Evolutionary conservation across 2,888 invertebrate species (phyloP).

Genomic region (Monochamus alternatus): DNA sequence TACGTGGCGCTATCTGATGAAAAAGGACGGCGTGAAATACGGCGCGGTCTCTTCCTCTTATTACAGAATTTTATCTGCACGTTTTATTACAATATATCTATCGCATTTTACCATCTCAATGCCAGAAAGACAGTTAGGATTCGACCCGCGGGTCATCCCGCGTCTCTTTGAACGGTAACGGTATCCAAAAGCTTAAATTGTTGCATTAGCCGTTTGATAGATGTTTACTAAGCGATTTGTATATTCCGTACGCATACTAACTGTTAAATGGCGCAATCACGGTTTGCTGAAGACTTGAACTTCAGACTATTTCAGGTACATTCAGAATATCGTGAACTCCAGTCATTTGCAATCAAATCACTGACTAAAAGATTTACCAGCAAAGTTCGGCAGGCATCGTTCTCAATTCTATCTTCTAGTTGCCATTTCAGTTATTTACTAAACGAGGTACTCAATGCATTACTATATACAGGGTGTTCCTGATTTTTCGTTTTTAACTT

Average conservation of each 20-base stretch:
- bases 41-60: background rate
- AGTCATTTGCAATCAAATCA: too few relatives aligned
- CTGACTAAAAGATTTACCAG: too few relatives aligned
- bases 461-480: too few relatives aligned
- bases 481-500: too few relatives aligned
- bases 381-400: too few relatives aligned
- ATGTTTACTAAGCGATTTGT: background rate
- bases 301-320: too few relatives aligned
- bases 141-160: slow-evolving; percentile 32
- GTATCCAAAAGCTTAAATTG: slow-evolving; percentile 27
- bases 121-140: slow-evolving; percentile 17
- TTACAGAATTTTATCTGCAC: slow-evolving; percentile 15
- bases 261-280: too few relatives aligned
- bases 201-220: slow-evolving; percentile 22
- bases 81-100: slow-evolving; percentile 12
- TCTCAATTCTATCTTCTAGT: too few relatives aligned
- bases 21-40: background rate
- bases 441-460: too few relatives aligned
- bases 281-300: too few relatives aligned
- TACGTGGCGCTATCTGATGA: background rate
- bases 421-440: too few relatives aligned
- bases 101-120: slow-evolving; percentile 15
- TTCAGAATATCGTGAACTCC: too few relatives aligned
- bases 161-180: slow-evolving; percentile 31
- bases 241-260: background rate